These are phyloP conservation scores for Lepilemur septentrionalis DNA, from an alignment of 2,797 vertebrate species.

Conservation along the genomic window DNA sequence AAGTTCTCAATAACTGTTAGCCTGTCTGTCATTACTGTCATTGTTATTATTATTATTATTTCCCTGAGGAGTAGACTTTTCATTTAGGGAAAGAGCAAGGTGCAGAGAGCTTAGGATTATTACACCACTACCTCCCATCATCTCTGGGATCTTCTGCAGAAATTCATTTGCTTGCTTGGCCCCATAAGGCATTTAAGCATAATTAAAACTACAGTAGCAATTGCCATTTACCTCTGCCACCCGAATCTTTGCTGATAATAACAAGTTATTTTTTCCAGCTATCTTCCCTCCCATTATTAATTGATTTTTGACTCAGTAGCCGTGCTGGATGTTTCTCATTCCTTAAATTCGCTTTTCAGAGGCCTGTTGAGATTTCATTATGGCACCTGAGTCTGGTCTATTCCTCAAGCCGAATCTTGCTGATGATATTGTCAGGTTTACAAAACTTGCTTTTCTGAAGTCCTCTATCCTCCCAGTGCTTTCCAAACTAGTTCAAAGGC, in stretches of 20 bases:
- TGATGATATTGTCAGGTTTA: neutral
- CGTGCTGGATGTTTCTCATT: neutral
- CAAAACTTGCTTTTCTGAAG: slow-evolving; percentile 31
- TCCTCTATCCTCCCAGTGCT: neutral
- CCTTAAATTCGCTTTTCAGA: slow-evolving; percentile 33
- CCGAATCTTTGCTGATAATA: slow-evolving; percentile 34
- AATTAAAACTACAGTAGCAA: slow-evolving; percentile 48
- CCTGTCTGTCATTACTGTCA: neutral
- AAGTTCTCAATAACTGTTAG: neutral
- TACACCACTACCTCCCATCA: neutral
- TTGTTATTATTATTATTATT: slow-evolving; percentile 5
- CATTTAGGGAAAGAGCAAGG: slow-evolving; percentile 37
- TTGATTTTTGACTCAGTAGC: slow-evolving; percentile 46
- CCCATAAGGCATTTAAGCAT: neutral
- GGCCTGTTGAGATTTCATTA: slow-evolving; percentile 44
- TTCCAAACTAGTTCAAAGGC: neutral
- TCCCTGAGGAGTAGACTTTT: slow-evolving; percentile 9
- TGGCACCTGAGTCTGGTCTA: slow-evolving; percentile 1
- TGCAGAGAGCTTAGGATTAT: slow-evolving; percentile 16
- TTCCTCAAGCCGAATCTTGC: neutral
- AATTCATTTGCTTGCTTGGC: neutral
- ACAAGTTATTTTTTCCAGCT: neutral
- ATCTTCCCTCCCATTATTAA: slow-evolving; percentile 8
- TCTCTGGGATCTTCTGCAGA: slow-evolving; percentile 28
- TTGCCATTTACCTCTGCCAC: neutral